Evolutionary conservation across 2,888 invertebrate genomes (phyloP).

Genomic region (Drosophila leonis): DNA sequence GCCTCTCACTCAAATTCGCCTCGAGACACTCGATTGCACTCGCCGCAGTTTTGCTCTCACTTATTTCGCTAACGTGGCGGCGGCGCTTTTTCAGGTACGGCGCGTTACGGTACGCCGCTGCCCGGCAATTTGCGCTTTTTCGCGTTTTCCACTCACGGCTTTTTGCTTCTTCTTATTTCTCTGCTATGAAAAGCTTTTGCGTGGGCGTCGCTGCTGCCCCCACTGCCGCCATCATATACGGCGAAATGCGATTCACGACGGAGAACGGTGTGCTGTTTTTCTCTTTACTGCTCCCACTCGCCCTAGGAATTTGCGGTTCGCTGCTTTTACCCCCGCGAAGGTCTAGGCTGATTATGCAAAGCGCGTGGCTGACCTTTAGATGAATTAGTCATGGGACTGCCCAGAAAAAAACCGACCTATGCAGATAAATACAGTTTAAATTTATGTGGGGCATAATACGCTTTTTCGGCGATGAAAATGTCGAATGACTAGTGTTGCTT

Average conservation of each 20-base stretch:
- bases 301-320: slow-evolving; percentile 20
- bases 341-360: slow-evolving; percentile 62
- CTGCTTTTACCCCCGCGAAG: slow-evolving; percentile 34
- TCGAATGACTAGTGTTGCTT: background rate
- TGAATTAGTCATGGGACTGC: slow-evolving; percentile 34
- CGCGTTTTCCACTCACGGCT: no score
- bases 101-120: no score
- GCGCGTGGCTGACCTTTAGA: slow-evolving; percentile 19
- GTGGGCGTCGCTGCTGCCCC: no score
- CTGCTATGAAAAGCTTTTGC: no score
- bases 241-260: no score
- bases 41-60: slow-evolving; percentile 25
- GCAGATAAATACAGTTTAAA: background rate
- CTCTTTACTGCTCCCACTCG: slow-evolving; percentile 17
- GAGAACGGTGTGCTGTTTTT: no score
- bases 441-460: background rate
- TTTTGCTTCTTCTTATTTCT: no score
- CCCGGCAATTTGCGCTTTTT: no score
- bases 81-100: no score
- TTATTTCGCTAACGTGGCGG: no score
- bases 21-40: slow-evolving; percentile 36
- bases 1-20: slow-evolving; percentile 9
- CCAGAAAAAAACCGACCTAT: background rate
- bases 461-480: background rate
- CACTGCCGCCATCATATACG: no score